Evolutionary conservation across 2,888 invertebrate species (phyloP), one percentile per base, ranked within the genome.

Genomic region (Troglohyphantes excavatus): DNA sequence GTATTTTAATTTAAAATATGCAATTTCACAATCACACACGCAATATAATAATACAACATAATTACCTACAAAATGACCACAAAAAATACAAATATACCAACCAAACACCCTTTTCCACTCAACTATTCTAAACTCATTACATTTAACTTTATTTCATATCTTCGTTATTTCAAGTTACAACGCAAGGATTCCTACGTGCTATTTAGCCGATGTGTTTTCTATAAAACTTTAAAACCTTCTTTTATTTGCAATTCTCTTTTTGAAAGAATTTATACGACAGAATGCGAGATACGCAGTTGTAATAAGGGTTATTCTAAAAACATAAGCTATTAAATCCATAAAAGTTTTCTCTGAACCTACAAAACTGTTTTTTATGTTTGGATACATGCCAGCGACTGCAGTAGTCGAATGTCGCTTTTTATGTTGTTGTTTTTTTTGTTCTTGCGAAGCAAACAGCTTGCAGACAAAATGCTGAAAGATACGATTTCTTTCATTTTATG

Each of bases 301-400:
- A 39, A 63, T 76, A 76, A 63, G 43, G 39, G 39, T 39, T 63
- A 65, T 76, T 76, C 63, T 63, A 76, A 76, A 76, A 76, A 39
- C 76, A 76, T 63, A 61, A 76, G 76, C 76, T 63, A 39, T 76
- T 76, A 63, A 76, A 76, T 76, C 63, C 63, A 63, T 76, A 63
- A 76, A 73, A 27, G 63, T 76, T 63, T 76, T 59, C 33, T 76
- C 61, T 21, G 63, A 76, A 76, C 63, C 39, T 26, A 33, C 43
- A 23, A 63, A 76, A 39, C 26, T 39, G 39, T 23, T 76, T 33
- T 39, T 63, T 76, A 21, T 33, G 63, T 39, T 63, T 76, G 76
- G 76, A 76, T 39, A 63, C 61, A 13, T 76, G 63, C 76, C 76
- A 76, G 26, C 21, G 17, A 63, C 9, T 21, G 7, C 39, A 29